Base-by-base conservation (phyloP, 2,797 vertebrate species). In the Tauraco hartlaubi region DNA sequence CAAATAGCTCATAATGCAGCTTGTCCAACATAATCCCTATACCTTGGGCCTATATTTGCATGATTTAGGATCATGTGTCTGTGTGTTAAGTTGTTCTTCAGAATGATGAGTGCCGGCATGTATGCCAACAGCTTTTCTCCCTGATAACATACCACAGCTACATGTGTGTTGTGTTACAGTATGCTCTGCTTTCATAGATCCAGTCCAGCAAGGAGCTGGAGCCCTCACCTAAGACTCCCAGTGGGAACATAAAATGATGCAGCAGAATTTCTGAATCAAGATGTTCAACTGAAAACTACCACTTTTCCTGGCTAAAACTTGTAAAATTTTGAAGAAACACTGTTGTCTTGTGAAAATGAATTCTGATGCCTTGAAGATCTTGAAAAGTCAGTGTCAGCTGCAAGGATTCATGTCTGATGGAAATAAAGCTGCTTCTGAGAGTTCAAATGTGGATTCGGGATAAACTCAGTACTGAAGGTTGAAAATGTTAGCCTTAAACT, bases 401-500 rank as follows among this genome's bases (percentile, higher is more conserved):
- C 46, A 81, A 41, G 55, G 56, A 51, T 81, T 91, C 25, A 11
- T n/a, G 18, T 46, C 5, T 19, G 31, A 64, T 91, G 49, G 72
- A 90, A 93, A 83, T 52, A 91, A 94, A 76, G 25, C 63, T 84
- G 67, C 68, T 94, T 91, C 43, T 79, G 62, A 49, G 63, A 78
- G 59, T 37, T 81, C n/a, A 8, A 79, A 35, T n/a, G 29, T 90
- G 54, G 28, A 63, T 88, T 92, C 43, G 80, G 8, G 66, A 37
- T 73, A 79, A 71, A 69, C 71, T 92, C 56, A 52, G 33, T 39
- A 80, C 73, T 68, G 51, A 86, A 52, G 25, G 18, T 78, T 87
- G 89, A 94, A 95, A 96, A 85, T 67, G 41, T 87, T 94, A 85
- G 64, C 48, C 41, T 94, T 89, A 86, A 88, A 71, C 74, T 94